Evolutionary conservation across 2,113 vertebrate genomes (phyloP).

Genomic region (Malurus melanocephalus): DNA sequence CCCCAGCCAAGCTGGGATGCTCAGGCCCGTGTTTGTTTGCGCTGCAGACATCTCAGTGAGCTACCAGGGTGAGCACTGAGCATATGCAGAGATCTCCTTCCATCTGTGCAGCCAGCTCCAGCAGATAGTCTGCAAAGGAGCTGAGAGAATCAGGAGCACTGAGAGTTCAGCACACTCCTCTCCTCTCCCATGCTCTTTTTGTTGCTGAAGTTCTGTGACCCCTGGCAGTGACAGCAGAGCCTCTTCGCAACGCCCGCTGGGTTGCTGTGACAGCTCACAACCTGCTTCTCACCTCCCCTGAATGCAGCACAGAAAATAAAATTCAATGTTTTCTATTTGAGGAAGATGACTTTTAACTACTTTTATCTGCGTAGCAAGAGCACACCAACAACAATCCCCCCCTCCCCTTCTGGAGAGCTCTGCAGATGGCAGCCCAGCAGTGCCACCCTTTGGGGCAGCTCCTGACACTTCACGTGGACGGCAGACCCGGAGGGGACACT

Average conservation of each 20-base stretch:
- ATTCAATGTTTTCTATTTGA: neutral
- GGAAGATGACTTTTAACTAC: neutral
- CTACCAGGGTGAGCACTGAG: neutral
- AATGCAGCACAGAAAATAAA: fast-evolving
- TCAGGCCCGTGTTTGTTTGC: neutral
- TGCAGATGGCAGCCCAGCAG: neutral
- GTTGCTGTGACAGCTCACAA: neutral
- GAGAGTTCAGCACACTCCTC: neutral
- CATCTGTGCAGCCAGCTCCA: constrained; percentile 46
- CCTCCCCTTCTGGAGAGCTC: neutral
- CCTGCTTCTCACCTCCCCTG: neutral
- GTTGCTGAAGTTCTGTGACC: neutral
- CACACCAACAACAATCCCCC: neutral
- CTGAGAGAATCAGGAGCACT: neutral
- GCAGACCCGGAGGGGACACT: neutral
- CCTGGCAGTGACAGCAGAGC: neutral
- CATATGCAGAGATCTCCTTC: constrained; percentile 30
- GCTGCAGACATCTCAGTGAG: neutral
- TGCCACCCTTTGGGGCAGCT: neutral
- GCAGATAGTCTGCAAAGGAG: neutral
- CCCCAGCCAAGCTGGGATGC: neutral
- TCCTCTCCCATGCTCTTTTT: neutral
- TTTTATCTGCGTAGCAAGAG: neutral
- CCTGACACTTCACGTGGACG: neutral
- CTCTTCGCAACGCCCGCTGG: fast-evolving